These are phyloP conservation scores for Epistrophe grossulariae DNA, from an alignment of 2,888 invertebrate genomes.

Conservation along the genomic window DNA sequence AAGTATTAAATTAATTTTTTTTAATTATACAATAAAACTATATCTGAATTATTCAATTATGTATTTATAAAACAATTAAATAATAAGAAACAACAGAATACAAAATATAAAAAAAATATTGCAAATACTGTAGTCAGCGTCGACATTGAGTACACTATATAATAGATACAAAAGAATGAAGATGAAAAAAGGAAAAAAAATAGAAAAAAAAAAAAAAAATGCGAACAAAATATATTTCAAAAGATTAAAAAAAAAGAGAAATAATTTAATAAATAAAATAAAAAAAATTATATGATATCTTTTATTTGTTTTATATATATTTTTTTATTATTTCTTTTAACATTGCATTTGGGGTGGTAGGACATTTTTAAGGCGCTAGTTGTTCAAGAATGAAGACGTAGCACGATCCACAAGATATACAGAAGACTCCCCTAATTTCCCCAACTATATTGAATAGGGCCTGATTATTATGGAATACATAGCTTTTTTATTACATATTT, in stretches of 20 bases:
- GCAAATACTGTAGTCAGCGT: conserved; percentile 69
- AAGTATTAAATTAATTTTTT: conserved; percentile 78
- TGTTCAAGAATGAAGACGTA: too few species aligned
- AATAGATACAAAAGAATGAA: conserved; percentile 68
- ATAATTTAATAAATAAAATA: conserved; percentile 70
- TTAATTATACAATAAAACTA: conserved; percentile 76
- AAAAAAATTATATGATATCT: conserved; percentile 32
- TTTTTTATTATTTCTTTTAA: too few species aligned
- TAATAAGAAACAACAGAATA: conserved; percentile 56
- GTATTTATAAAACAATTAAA: conserved; percentile 65
- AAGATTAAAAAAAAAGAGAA: conserved; percentile 71
- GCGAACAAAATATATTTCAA: conserved; percentile 69
- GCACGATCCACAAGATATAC: too few species aligned
- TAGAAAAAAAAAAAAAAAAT: conserved; percentile 48
- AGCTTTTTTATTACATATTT: too few species aligned
- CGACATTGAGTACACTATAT: conserved; percentile 71
- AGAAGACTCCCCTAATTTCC: too few species aligned
- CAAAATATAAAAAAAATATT: conserved; percentile 32
- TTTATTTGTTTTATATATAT: too few species aligned
- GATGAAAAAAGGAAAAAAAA: conserved; percentile 47
- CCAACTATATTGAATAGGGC: too few species aligned
- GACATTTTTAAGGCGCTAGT: too few species aligned
- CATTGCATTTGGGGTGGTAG: too few species aligned
- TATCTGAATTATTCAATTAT: conserved; percentile 80
- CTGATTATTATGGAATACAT: too few species aligned